Percentiles rank a stretch among this genome's conserved stretches.
Conservation (phyloP, 1,140 invertebrate genomes). For the Muscidifurax raptorellus region DNA sequence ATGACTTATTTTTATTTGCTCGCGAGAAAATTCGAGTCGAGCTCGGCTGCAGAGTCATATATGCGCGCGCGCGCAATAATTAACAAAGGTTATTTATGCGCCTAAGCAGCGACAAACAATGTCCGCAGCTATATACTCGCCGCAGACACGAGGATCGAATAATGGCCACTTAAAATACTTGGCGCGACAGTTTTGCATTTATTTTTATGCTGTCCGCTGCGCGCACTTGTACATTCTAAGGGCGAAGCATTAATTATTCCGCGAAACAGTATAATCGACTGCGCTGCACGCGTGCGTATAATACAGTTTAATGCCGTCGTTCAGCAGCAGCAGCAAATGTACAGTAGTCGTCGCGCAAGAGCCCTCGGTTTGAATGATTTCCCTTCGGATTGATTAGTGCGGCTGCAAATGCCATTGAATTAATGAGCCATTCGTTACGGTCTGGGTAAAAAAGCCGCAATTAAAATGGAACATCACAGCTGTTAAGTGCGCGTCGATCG, state of each 20-base stretch:
- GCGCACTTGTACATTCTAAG: background rate
- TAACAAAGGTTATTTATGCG: background rate
- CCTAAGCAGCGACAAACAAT: too few relatives aligned
- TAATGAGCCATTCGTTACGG: constrained; percentile 15
- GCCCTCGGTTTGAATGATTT: background rate
- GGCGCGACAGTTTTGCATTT: constrained; percentile 1
- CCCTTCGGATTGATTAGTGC: background rate
- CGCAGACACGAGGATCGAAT: too few relatives aligned
- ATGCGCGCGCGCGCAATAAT: background rate
- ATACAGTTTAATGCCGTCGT: too few relatives aligned
- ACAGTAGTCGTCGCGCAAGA: too few relatives aligned
- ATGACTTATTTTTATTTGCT: background rate
- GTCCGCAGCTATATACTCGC: too few relatives aligned
- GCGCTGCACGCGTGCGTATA: too few relatives aligned
- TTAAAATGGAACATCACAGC: constrained; percentile 42
- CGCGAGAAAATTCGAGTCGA: background rate
- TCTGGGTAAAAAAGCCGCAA: background rate
- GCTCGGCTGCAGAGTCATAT: background rate
- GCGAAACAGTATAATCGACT: background rate
- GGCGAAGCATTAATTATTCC: background rate
- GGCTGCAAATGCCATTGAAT: constrained; percentile 5
- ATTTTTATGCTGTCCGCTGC: background rate
- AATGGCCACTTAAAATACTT: background rate
- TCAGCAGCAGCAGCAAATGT: too few relatives aligned
- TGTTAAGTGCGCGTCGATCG: constrained; percentile 13